Percentiles rank a stretch among this genome's conserved stretches.
These are phyloP conservation scores for Amblyraja radiata DNA, from an alignment of 2,797 vertebrate species.

Conservation along the genomic window DNA sequence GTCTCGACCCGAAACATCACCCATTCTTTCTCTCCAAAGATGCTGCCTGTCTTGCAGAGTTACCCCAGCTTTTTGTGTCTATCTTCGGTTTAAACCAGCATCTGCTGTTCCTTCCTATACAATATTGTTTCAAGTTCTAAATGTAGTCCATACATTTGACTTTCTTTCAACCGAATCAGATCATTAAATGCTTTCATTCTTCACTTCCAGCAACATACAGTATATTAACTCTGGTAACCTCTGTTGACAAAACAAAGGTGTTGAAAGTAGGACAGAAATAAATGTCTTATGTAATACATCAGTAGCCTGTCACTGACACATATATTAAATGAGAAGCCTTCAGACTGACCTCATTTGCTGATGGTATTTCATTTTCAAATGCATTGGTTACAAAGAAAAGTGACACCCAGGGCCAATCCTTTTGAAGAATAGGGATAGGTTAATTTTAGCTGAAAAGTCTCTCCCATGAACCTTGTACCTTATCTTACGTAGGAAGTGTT, in stretches of 20 bases:
- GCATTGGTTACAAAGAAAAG: not conserved
- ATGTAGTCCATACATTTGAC: not conserved
- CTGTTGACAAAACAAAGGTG: not conserved
- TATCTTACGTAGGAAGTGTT: not conserved
- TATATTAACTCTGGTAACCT: not conserved
- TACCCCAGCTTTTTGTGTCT: too few species aligned
- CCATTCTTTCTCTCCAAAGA: too few species aligned
- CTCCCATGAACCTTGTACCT: not conserved
- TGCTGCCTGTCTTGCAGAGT: too few species aligned
- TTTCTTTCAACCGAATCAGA: not conserved
- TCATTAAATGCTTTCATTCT: not conserved
- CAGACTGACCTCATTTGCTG: not conserved
- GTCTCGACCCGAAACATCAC: too few species aligned
- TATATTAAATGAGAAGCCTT: not conserved
- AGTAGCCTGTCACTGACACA: not conserved
- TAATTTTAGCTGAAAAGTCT: not conserved
- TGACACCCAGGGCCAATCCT: not conserved
- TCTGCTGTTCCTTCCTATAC: too few species aligned
- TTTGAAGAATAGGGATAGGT: not conserved
- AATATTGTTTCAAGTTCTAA: not conserved
- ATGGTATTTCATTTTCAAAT: conserved; percentile 9
- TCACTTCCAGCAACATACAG: not conserved
- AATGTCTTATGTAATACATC: not conserved
- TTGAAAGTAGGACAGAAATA: not conserved
- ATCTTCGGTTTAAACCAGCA: too few species aligned